phyloP scores from a whole-genome alignment of 1,140 invertebrate species.

The Battus philenor region DNA sequence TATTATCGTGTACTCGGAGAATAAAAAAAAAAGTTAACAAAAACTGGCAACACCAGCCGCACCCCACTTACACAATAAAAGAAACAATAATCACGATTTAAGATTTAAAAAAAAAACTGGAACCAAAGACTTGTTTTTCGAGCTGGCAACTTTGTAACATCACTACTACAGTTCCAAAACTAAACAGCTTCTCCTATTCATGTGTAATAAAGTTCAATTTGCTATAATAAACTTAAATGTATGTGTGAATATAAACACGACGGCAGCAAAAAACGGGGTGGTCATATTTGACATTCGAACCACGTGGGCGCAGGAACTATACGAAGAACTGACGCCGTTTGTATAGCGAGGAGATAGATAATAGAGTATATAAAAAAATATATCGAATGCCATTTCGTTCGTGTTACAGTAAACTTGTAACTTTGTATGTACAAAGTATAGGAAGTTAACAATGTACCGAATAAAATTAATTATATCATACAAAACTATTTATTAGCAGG shows the following conservation, averaged over 20 bases:
- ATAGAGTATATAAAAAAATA: not conserved
- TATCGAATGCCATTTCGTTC: too few relatives aligned
- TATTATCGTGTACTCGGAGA: too few relatives aligned
- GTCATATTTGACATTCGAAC: constrained; percentile 14
- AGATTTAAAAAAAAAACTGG: constrained; percentile 6
- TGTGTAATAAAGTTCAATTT: not conserved
- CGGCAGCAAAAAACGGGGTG: constrained; percentile 16
- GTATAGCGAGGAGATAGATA: constrained; percentile 1
- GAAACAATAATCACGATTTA: constrained; percentile 14
- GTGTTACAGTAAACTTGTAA: too few relatives aligned
- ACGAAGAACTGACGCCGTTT: not conserved
- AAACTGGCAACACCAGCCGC: too few relatives aligned
- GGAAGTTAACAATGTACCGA: not conserved
- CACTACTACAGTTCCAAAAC: not conserved
- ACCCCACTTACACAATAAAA: constrained; percentile 10
- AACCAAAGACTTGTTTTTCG: constrained; percentile 7
- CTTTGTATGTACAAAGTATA: too few relatives aligned
- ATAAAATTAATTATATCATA: too few relatives aligned
- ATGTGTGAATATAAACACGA: not conserved
- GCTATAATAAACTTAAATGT: not conserved
- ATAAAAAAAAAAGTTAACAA: too few relatives aligned
- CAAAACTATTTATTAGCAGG: too few relatives aligned
- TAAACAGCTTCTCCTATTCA: not conserved
- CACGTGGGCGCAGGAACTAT: constrained; percentile 16
- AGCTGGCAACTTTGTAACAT: not conserved